Evolutionary conservation across 2,797 vertebrate species (phyloP).

Genomic region (Pangasius djambal): DNA sequence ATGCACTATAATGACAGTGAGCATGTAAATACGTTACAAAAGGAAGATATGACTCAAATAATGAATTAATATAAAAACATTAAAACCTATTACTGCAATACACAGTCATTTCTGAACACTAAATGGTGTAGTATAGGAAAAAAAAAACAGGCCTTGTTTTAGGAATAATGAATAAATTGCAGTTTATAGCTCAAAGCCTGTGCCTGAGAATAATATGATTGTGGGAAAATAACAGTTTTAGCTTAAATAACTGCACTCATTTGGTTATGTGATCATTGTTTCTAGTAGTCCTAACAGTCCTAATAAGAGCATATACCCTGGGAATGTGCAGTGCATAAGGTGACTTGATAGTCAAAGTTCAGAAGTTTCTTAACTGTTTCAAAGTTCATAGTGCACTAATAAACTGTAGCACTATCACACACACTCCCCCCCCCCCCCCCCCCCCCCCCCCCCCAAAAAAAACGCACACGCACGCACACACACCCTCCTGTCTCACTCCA

Average conservation of each 20-base stretch:
- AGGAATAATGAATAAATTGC: background rate
- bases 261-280: no score
- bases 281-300: no score
- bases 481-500: background rate
- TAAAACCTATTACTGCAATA: background rate
- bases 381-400: conserved; percentile 26
- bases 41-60: background rate
- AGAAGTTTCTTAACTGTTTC: conserved; percentile 29
- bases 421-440: no score
- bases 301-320: background rate
- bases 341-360: conserved; percentile 22
- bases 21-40: background rate
- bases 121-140: background rate
- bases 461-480: background rate
- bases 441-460: fast-evolving
- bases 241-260: background rate
- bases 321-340: background rate
- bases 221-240: background rate
- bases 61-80: background rate
- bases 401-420: background rate
- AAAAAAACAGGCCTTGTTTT: background rate
- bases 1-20: background rate
- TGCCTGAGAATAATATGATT: background rate
- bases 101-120: background rate
- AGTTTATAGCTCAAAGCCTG: background rate